Percentiles rank a stretch among this genome's conserved stretches.
phyloP scores from a whole-genome alignment of 92 coral and sea anemone species.

The Epizoanthus illoricatus region DNA sequence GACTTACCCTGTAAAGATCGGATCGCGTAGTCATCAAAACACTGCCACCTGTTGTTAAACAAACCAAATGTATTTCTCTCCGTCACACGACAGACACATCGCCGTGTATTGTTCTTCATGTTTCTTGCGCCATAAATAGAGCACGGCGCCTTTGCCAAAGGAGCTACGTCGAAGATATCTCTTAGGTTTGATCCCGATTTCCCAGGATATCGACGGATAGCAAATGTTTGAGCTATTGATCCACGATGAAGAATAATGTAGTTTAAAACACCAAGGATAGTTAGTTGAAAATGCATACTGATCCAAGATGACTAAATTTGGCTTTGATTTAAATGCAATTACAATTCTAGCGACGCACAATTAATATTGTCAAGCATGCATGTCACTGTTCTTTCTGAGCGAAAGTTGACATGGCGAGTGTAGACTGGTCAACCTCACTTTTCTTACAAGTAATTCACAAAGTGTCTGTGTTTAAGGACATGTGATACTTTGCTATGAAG shows the following conservation, averaged over 20 bases:
- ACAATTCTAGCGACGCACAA: too few species aligned
- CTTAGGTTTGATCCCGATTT: not conserved
- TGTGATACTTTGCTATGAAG: too few species aligned
- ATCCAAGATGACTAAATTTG: not conserved
- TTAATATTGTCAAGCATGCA: too few species aligned
- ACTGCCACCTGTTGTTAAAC: constrained; percentile 8
- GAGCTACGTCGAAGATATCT: not conserved
- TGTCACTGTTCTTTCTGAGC: too few species aligned
- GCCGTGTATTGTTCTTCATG: not conserved
- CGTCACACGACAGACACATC: constrained; percentile 3
- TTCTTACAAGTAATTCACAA: too few species aligned
- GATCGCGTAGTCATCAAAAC: not conserved
- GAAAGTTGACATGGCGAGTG: too few species aligned
- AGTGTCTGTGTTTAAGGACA: too few species aligned
- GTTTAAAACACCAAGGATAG: not conserved
- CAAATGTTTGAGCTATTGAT: constrained; percentile 8
- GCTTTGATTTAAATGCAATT: not conserved
- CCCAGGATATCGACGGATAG: constrained; percentile 3
- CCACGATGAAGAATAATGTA: not conserved
- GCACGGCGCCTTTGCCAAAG: not conserved
- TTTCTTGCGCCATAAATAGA: not conserved
- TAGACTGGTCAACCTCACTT: too few species aligned
- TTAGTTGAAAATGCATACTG: not conserved
- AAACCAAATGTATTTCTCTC: constrained; percentile 13
- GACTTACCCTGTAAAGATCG: constrained; percentile 17